Base-by-base conservation (phyloP, 2,797 vertebrate genomes). In the Menidia menidia region DNA sequence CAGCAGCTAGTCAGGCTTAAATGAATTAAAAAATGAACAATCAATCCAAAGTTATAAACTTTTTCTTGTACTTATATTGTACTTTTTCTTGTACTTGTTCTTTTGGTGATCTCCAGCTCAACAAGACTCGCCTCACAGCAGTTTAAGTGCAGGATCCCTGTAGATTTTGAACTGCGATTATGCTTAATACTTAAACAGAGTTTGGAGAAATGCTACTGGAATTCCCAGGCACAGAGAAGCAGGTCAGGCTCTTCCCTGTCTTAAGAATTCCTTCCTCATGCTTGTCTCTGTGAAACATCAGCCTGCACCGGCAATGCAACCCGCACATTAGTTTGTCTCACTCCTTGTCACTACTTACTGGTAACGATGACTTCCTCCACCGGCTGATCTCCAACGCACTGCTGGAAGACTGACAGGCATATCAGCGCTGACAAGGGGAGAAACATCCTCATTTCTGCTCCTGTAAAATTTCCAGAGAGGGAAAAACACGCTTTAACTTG, bases 381-480 rank as follows among this genome's bases (percentile, higher is more conserved):
- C 6, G 63, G 60, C 67, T 61, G 19, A 44, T 87, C 80, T 50
- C 80, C 90, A 48, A 74, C 2, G 48, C 84, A 81, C 59, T 90
- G 66, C 61, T 85, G 79, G 54, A 73, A 44, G 3, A 68, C 31
- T 57, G 82, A 80, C 8, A 89, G 64, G 32, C 77, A 89, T 55
- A 90, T 66, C 70, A 92, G 50, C 72, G 83, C 43, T 6, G 83
- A 76, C 58, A 88, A 3, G 3, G 47, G 82, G 12, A 85, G 52
- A 41, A 55, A 77, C 89, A 90, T 91, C 61, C 73, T 78, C 4
- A 4, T 42, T 53, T 30, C 18, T 58, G 33, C n/a, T 33, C 35
- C 56, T 51, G 32, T 65, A 12, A 31, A 4, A 39, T 30, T 51
- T 30, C 60, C 25, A 25, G 25, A 25, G 25, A 48, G 51, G 57